Percentiles rank a stretch among this genome's conserved stretches.
Conservation (phyloP, 2,888 invertebrate species). For the Piscicola geometra region DNA sequence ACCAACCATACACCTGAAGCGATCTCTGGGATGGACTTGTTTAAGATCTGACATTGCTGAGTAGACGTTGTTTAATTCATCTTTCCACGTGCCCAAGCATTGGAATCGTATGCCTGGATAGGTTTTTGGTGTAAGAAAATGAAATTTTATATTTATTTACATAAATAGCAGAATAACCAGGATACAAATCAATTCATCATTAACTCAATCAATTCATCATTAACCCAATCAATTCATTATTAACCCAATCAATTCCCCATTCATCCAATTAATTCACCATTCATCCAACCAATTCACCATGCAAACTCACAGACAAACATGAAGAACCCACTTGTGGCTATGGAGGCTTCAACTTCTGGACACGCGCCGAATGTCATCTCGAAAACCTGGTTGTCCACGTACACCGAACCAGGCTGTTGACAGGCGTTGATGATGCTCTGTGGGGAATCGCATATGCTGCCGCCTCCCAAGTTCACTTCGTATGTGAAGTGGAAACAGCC, state of each 20-base stretch:
- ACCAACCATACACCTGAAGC: constrained; percentile 76
- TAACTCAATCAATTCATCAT: no score
- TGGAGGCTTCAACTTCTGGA: constrained; percentile 46
- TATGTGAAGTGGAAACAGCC: constrained; percentile 54
- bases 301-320: no score
- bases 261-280: no score
- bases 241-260: no score
- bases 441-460: constrained; percentile 67
- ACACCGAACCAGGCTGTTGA: constrained; percentile 90
- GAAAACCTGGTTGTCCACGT: constrained; percentile 93
- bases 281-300: no score
- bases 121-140: no score
- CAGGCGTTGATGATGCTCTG: constrained; percentile 85
- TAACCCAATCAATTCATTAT: no score
- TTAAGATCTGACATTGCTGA: constrained; percentile 94
- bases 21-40: constrained; percentile 88
- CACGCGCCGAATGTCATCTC: constrained; percentile 88
- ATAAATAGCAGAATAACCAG: neutral
- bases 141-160: neutral
- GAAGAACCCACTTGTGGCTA: neutral
- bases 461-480: constrained; percentile 51
- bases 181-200: no score
- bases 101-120: constrained; percentile 51
- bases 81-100: constrained; percentile 55
- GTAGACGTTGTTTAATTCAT: constrained; percentile 69